A percentile compares a stretch with the other conserved stretches of the same genome.
Conservation (phyloP, 2,888 invertebrate species). For the Nasonia oneida region DNA sequence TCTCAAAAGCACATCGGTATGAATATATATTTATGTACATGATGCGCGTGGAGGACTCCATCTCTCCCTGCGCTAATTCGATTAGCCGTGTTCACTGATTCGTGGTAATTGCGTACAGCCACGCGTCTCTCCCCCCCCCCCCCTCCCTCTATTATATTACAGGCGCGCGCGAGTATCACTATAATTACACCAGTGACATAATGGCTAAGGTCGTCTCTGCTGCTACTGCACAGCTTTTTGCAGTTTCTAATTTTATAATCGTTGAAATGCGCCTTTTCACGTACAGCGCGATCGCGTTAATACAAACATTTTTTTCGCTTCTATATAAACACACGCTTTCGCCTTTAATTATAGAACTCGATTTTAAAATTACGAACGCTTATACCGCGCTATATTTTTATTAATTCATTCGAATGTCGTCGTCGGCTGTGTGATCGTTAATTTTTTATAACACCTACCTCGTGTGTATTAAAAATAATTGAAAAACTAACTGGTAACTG, state of each 20-base stretch:
- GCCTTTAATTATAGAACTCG: not conserved
- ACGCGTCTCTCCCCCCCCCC: not conserved
- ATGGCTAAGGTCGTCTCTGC: not conserved
- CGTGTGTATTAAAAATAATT: no score
- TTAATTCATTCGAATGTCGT: no score
- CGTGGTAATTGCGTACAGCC: not conserved
- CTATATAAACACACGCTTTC: not conserved
- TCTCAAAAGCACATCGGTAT: not conserved
- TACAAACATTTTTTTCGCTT: not conserved
- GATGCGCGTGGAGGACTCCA: not conserved
- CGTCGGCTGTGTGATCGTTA: no score
- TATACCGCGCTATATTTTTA: not conserved
- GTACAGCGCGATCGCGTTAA: not conserved
- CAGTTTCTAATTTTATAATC: slow-evolving; percentile 1
- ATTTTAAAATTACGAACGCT: not conserved
- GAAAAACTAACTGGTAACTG: no score
- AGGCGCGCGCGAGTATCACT: not conserved
- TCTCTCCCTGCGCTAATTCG: not conserved
- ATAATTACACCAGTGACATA: not conserved
- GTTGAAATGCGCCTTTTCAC: not conserved
- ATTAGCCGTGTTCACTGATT: slow-evolving; percentile 2
- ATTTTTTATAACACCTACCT: no score
- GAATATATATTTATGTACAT: not conserved
- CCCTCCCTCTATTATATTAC: not conserved
- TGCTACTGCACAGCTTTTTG: not conserved